phyloP scores from a whole-genome alignment of 2,888 invertebrate species.

The Eumacrocentrus americanus region DNA sequence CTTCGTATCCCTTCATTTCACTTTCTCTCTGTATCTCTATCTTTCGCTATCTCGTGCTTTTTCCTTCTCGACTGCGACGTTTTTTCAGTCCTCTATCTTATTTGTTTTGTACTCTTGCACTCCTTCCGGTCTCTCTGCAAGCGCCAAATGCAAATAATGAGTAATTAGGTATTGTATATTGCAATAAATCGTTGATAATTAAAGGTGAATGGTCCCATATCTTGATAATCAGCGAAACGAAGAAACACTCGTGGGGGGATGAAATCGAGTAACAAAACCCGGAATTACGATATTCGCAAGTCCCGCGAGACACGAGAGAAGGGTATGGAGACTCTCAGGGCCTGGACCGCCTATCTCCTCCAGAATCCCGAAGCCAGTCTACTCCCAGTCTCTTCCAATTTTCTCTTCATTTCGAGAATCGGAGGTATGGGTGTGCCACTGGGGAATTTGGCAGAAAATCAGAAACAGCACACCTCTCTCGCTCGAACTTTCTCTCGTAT shows the following conservation, averaged over 20 bases:
- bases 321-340: slow-evolving; percentile 33
- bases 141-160: neutral
- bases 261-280: slow-evolving; percentile 53
- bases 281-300: slow-evolving; percentile 45
- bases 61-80: too few relatives aligned
- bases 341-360: slow-evolving; percentile 25
- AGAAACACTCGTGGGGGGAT: slow-evolving; percentile 33
- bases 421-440: slow-evolving; percentile 40
- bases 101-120: neutral
- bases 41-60: neutral
- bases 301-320: slow-evolving; percentile 25
- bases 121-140: neutral
- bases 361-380: slow-evolving; percentile 16
- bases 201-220: slow-evolving; percentile 6
- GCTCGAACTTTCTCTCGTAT: neutral
- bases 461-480: slow-evolving; percentile 16
- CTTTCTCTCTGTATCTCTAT: slow-evolving; percentile 52
- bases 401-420: slow-evolving; percentile 62
- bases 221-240: slow-evolving; percentile 13
- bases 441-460: slow-evolving; percentile 33
- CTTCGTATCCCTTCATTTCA: slow-evolving; percentile 38
- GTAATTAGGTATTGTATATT: neutral
- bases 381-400: slow-evolving; percentile 60
- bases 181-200: slow-evolving; percentile 12
- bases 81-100: neutral